Conservation (phyloP, 1,140 invertebrate genomes). For the Neodiprion pinetum region DNA sequence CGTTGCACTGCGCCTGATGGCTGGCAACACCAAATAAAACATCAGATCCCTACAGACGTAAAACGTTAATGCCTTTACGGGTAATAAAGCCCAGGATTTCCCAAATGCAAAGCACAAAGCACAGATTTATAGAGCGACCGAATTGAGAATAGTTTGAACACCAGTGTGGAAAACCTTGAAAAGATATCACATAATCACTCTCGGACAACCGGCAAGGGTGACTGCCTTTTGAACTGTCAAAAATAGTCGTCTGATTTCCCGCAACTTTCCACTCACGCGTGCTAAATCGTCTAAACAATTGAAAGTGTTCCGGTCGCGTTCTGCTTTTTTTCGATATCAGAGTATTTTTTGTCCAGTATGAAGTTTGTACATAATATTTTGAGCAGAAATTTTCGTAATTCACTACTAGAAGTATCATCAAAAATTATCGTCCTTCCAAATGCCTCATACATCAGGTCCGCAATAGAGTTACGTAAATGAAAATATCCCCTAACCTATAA, state of each 20-base stretch:
- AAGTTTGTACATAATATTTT: conserved; percentile 44
- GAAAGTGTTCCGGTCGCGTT: background rate
- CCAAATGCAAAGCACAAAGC: no score
- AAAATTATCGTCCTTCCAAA: conserved; percentile 37
- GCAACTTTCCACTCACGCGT: background rate
- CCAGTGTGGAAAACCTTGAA: no score
- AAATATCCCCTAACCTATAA: conserved; percentile 21
- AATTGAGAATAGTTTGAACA: no score
- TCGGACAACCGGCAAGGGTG: no score
- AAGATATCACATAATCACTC: no score
- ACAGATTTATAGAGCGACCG: no score
- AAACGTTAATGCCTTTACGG: no score
- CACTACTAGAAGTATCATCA: conserved; percentile 40
- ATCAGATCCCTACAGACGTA: no score
- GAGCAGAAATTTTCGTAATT: conserved; percentile 34
- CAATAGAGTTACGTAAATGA: conserved; percentile 33
- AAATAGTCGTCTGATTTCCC: background rate
- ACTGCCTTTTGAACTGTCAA: background rate
- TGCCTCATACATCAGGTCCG: conserved; percentile 49
- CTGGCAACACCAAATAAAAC: no score
- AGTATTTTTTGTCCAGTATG: conserved; percentile 33
- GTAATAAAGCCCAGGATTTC: no score
- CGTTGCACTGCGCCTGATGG: no score
- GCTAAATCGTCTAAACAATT: background rate
- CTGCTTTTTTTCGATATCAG: background rate